Base-by-base conservation (phyloP, 1,140 invertebrate genomes). In the Sogatella furcifera region DNA sequence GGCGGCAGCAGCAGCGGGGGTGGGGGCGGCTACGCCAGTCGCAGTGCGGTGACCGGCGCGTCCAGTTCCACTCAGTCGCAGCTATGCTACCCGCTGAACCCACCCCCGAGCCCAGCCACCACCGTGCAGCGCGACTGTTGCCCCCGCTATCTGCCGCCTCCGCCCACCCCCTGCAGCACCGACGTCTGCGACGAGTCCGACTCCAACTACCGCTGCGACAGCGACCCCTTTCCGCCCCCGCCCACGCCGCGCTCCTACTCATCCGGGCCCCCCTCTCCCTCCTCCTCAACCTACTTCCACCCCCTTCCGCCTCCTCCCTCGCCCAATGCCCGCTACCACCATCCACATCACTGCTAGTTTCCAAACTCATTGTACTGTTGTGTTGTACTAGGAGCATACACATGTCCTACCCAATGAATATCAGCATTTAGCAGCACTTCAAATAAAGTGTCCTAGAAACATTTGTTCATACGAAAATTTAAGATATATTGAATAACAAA, bases 101-200 rank as follows among this genome's bases (percentile, higher is more conserved):
- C 92, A 41, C 92, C 92, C 41, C 92, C 92, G 4, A 92, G 92
- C 1, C 90, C 86, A 73, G 92, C 92, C 0, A 87, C 89, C 0
- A 89, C 88, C 1, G 83, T 84, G 9, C 74, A 76, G 1, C 78
- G 79, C 13, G 70, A 78, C 69, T 65, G 62, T 52, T 60, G 64
- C 13, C 89, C 90, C 1, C 91, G 92, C 11, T 90, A 92, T 71
- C 81, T 86, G 63, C 90, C 90, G 1, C 93, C 93, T 15, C 92
- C 92, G 1, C 92, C 92, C 4, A 96, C 93, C 8, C 93, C 94
- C 0, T 95, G 92, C 71, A 92, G 90, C 65, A 96, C 94, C 2
- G 93, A 96, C 71, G 88, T 95, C 11, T 93, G 89, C 71, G 90
- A 94, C 68, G 92, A 95, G 67, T 89, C 86, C 3, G 89, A 92